phyloP scores from a whole-genome alignment of 2,888 invertebrate species.

The Metacarcinus magister region DNA sequence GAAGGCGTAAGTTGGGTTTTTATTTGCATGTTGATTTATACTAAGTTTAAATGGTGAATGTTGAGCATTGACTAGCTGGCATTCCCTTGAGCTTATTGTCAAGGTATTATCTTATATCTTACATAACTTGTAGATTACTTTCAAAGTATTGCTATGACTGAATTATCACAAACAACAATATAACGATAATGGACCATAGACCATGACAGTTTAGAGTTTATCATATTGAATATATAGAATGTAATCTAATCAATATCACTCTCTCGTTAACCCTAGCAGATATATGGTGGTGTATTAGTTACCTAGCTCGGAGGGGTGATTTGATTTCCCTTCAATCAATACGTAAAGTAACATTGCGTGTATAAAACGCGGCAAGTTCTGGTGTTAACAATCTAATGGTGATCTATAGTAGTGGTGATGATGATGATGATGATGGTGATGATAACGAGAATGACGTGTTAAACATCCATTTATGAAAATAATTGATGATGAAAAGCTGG shows the following conservation, averaged over 20 bases:
- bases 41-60: background rate
- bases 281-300: no score
- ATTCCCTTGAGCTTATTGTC: background rate
- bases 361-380: background rate
- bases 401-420: no score
- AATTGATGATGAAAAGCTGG: no score
- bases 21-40: background rate
- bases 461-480: no score
- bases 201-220: background rate
- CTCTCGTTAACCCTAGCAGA: no score
- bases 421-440: no score
- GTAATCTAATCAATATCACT: background rate
- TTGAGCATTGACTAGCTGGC: background rate
- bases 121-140: background rate
- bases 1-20: background rate
- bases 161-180: background rate
- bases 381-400: background rate
- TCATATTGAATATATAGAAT: background rate
- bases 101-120: background rate
- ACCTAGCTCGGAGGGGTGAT: no score
- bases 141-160: background rate
- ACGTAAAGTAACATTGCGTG: background rate
- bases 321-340: background rate
- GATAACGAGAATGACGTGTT: background rate
- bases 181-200: background rate